Evolutionary conservation across 2,113 vertebrate genomes (phyloP), one percentile per base, ranked within the genome.

Genomic region (Polypterus bichir): DNA sequence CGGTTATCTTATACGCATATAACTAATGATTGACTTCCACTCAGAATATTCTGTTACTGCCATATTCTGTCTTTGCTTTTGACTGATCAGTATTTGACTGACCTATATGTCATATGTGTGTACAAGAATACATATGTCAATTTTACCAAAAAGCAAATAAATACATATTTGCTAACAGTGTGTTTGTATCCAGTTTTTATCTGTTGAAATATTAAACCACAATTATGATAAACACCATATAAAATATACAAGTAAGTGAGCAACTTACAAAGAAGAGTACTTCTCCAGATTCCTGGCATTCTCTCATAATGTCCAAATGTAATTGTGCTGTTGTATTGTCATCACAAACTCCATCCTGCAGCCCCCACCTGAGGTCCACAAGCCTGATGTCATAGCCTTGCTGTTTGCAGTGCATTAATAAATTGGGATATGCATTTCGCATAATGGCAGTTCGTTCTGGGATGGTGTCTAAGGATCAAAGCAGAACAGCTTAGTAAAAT

Each of bases 361-460:
- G 46, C 2, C 76, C 77, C 47, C 58, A 66, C 10, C 74, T 79
- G 57, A 79, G 71, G 65, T 81, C 75, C 6, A 82, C 54, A 72
- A 84, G 69, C 54, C 59, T 76, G 65, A 85, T 80, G 47, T 78
- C 74, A 62, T 70, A 79, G 47, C 69, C 71, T 68, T 70, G 77
- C 71, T 79, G 74, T 65, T 78, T 78, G 59, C 70, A 85, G 67
- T 76, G 74, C 4, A 62, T 69, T 55, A 74, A 72, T 5, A 83
- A 68, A 0, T 69, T 61, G 48, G 79, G 78, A 66, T 74, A 81
- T n/a, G 67, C 71, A 11, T 65, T 70, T 65, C 79, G 73, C 76
- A 81, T 73, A 51, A 83, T 63, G 3, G 69, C 69, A 55, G 68
- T 73, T 62, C 75, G 76, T 73, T 83, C 78, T 60, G 66, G 68